Evolutionary conservation across 2,888 invertebrate genomes (phyloP).

Genomic region (Drosophila niveifrons): DNA sequence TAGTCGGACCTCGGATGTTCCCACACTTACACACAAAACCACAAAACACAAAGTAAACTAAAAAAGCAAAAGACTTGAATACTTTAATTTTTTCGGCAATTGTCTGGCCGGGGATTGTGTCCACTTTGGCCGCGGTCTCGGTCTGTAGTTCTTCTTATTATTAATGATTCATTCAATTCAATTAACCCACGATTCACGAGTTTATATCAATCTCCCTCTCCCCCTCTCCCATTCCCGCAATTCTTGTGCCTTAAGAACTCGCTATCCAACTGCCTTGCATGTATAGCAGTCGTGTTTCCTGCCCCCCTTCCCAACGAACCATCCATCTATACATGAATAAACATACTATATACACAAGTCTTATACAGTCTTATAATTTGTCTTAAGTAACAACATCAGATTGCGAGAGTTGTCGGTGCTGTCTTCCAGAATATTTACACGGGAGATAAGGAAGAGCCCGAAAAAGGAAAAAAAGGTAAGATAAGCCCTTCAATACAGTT

Average conservation of each 20-base stretch:
- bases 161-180: conserved; percentile 83
- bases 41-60: neutral
- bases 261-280: conserved; percentile 45
- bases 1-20: conserved; percentile 37
- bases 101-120: conserved; percentile 42
- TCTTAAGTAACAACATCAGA: conserved; percentile 18
- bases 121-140: conserved; percentile 56
- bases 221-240: conserved; percentile 9
- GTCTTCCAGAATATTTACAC: conserved; percentile 26
- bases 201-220: conserved; percentile 9
- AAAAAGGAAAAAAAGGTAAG: neutral
- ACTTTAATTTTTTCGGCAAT: conserved; percentile 68
- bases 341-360: conserved; percentile 33
- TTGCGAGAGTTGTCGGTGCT: neutral
- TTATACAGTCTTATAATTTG: conserved; percentile 11
- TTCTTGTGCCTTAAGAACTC: conserved; percentile 72
- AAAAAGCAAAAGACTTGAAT: conserved; percentile 75
- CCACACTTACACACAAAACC: conserved; percentile 39
- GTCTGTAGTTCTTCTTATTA: conserved; percentile 63
- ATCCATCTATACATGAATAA: conserved; percentile 39
- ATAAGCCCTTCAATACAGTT: neutral
- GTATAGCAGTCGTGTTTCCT: conserved; percentile 41
- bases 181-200: conserved; percentile 71
- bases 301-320: conserved; percentile 4
- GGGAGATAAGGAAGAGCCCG: conserved; percentile 30